These are phyloP conservation scores for Meriones psammophilus DNA, from an alignment of 2,797 vertebrate species.

Conservation along the genomic window DNA sequence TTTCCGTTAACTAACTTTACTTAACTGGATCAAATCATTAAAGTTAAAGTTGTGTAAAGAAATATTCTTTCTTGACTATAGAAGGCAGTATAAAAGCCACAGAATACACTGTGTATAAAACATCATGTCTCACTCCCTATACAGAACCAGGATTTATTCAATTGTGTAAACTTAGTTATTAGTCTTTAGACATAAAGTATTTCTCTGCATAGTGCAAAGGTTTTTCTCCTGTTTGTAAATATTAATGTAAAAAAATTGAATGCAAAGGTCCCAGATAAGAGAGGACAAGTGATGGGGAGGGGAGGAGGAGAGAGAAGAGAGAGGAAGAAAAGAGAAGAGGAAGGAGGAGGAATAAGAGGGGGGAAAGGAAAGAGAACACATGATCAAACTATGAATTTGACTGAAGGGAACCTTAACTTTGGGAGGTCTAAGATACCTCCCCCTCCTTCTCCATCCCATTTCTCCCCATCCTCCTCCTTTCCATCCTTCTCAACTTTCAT, in stretches of 20 bases:
- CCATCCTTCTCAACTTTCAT: neutral
- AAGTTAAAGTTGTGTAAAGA: neutral
- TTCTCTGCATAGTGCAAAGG: neutral
- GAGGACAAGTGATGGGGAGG: neutral
- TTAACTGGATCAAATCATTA: neutral
- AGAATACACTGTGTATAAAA: neutral
- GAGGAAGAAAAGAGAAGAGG: rapidly evolving
- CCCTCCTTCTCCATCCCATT: too few relatives aligned
- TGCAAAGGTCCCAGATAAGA: neutral
- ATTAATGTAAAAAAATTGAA: neutral
- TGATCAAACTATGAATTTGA: neutral
- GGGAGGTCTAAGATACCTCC: neutral
- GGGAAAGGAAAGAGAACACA: neutral
- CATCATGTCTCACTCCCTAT: neutral
- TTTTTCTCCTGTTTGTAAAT: neutral
- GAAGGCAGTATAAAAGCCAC: neutral
- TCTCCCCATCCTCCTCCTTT: neutral
- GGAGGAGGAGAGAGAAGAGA: too few relatives aligned
- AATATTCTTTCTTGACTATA: neutral
- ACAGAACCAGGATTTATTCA: neutral
- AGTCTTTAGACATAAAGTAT: neutral
- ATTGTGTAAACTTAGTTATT: neutral
- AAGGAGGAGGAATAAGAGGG: neutral
- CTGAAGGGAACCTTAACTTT: neutral
- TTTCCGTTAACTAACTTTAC: neutral